Evolutionary conservation across 1,140 invertebrate genomes (phyloP).

Genomic region (Heterodera carotae): DNA sequence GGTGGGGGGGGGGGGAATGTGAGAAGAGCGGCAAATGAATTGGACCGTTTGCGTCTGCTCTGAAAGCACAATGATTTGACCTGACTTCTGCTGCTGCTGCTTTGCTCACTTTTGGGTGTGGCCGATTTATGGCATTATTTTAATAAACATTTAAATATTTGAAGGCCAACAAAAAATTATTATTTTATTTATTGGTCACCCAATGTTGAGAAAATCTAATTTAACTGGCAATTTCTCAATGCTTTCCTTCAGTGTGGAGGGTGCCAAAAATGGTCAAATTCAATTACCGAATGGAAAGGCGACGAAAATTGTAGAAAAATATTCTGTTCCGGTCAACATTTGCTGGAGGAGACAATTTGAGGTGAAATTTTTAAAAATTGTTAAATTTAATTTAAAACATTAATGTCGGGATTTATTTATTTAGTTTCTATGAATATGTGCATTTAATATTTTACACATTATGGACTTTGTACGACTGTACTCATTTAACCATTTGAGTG

Average conservation of each 20-base stretch:
- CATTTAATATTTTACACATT: not conserved
- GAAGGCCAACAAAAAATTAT: not conserved
- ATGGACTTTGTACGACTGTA: too few relatives aligned
- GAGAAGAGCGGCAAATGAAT: not conserved
- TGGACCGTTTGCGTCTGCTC: too few relatives aligned
- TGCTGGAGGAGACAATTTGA: not conserved
- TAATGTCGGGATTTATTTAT: too few relatives aligned
- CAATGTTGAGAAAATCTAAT: not conserved
- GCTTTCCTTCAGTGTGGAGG: not conserved
- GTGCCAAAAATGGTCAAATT: slow-evolving; percentile 1
- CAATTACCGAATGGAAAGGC: not conserved
- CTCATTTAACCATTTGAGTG: too few relatives aligned
- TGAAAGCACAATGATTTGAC: too few relatives aligned
- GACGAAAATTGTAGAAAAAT: not conserved
- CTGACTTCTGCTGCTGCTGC: too few relatives aligned
- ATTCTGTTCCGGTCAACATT: not conserved
- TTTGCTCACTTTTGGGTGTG: not conserved
- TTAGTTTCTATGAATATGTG: too few relatives aligned
- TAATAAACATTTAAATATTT: not conserved
- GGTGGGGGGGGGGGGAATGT: not conserved
- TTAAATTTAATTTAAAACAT: too few relatives aligned
- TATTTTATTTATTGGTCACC: not conserved
- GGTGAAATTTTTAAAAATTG: not conserved
- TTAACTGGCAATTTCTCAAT: not conserved
- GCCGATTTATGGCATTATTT: not conserved